Percentiles rank a stretch among this genome's conserved stretches.
Evolutionary conservation across 2,797 vertebrate species (phyloP).

Genomic region (Anguilla anguilla): DNA sequence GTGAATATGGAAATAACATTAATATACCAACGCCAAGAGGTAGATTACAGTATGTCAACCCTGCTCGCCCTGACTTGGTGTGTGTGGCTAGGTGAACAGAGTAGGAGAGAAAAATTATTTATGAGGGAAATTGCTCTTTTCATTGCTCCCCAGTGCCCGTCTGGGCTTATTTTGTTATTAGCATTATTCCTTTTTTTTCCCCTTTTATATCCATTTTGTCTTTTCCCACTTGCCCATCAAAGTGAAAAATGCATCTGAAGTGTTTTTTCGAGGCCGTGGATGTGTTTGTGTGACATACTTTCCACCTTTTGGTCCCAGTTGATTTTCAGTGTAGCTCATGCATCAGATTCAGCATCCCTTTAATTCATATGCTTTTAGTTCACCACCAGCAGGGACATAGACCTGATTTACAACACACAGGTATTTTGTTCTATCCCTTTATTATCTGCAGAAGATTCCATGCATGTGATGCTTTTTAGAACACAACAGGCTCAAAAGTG

Average conservation of each 20-base stretch:
- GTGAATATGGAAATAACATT: constrained; percentile 81
- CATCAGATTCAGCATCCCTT: constrained; percentile 65
- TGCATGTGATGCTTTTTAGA: constrained; percentile 65
- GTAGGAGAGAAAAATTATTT: constrained; percentile 63
- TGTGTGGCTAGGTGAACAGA: constrained; percentile 67
- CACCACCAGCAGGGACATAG: constrained; percentile 66
- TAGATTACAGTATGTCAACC: constrained; percentile 74
- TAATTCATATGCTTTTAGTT: constrained; percentile 67
- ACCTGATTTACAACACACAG: constrained; percentile 66
- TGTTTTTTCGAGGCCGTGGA: constrained; percentile 41
- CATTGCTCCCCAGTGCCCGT: constrained; percentile 68
- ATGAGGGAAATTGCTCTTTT: constrained; percentile 68
- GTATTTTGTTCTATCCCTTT: constrained; percentile 63
- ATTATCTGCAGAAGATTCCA: constrained; percentile 68
- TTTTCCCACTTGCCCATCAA: constrained; percentile 49
- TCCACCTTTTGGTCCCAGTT: constrained; percentile 63
- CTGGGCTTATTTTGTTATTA: constrained; percentile 56
- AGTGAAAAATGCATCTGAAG: constrained; percentile 26
- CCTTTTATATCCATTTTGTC: constrained; percentile 48
- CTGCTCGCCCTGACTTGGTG: constrained; percentile 56
- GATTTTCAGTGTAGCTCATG: constrained; percentile 65
- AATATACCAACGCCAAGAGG: constrained; percentile 76
- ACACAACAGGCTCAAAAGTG: background rate
- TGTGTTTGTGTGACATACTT: constrained; percentile 38
- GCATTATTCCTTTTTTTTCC: constrained; percentile 49